These are phyloP conservation scores for Trachymyrmex cornetzi DNA, from an alignment of 1,140 invertebrate species.

Conservation along the genomic window DNA sequence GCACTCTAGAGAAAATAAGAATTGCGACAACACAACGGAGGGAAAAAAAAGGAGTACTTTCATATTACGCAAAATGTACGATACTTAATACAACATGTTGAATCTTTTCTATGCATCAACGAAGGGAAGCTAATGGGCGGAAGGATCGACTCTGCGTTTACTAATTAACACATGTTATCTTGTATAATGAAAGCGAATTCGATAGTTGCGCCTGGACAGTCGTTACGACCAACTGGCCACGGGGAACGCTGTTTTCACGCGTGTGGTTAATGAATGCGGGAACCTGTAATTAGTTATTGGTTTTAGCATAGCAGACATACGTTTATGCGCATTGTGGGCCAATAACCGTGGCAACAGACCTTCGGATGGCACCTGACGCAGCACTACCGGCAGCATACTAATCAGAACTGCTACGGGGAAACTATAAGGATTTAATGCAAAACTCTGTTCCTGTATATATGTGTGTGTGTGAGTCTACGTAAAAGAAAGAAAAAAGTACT, in stretches of 20 bases:
- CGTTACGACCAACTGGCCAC: conserved; percentile 2
- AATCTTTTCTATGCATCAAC: not conserved
- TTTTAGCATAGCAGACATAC: conserved; percentile 49
- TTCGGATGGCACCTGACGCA: conserved; percentile 26
- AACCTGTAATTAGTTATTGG: conserved; percentile 65
- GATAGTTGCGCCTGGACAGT: not conserved
- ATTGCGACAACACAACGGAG: not conserved
- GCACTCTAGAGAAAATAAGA: conserved; percentile 28
- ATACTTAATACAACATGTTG: not conserved
- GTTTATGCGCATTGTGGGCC: conserved; percentile 33
- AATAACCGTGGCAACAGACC: conserved; percentile 46
- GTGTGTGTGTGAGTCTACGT: too few relatives aligned
- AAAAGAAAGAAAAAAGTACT: not conserved
- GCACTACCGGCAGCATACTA: conserved; percentile 30
- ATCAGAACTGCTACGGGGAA: conserved; percentile 26
- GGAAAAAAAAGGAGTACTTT: not conserved
- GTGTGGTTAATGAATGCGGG: conserved; percentile 34
- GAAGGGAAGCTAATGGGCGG: too few relatives aligned
- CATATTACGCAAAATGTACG: not conserved
- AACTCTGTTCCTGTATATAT: not conserved
- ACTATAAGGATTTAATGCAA: not conserved
- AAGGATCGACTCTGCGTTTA: not conserved
- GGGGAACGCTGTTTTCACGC: conserved; percentile 39
- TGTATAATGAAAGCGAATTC: conserved; percentile 31
- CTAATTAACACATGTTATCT: conserved; percentile 36